Evolutionary conservation across 1,140 invertebrate genomes (phyloP), one percentile per base, ranked within the genome.

Genomic region (Magallana gigas): DNA sequence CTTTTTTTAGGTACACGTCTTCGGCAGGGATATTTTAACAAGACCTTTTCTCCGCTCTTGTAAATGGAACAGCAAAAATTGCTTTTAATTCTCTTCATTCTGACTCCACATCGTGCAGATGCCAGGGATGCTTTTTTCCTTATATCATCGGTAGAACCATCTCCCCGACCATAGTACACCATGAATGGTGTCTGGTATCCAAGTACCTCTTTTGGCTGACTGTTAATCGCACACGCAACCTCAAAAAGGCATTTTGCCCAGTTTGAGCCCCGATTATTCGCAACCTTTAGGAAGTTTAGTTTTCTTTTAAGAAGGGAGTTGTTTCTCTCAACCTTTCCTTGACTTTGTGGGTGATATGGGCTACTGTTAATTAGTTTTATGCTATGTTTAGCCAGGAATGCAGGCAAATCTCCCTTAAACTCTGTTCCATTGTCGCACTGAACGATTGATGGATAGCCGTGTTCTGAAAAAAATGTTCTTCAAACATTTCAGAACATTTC

Each of bases 361-460:
- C 83, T 11, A 64, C 83, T 84, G 11, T 84, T 18, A 11, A 84
- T 29, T 8, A 57, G 3, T 84, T 62, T 85, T 11, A 85, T 36
- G n/a, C 48, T 82, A 9, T 82, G 23, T 36, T 58, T 57, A n/a
- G 16, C 36, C n/a, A 84, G 59, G 57, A 59, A 58, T 59, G n/a
- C 11, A 14, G 83, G 56, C n/a, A 84, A 14, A 59, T 57, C 12
- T 59, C 83, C 83, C 58, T 85, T 85, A 85, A 59, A 85, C 23
- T 85, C 83, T 5, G 83, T 84, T 16, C 57, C 83, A 59, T 58
- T 84, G 83, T 84, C 83, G 29, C 83, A 84, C 23, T 84, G 83
- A 29, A 85, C 48, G 12, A 85, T 59, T 8, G n/a, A 11, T 16
- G 83, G 83, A 60, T 62, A 36, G 8, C 83, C 83, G 56, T 85